Conservation (phyloP, 2,888 invertebrate genomes). For the Tholera decimalis region DNA sequence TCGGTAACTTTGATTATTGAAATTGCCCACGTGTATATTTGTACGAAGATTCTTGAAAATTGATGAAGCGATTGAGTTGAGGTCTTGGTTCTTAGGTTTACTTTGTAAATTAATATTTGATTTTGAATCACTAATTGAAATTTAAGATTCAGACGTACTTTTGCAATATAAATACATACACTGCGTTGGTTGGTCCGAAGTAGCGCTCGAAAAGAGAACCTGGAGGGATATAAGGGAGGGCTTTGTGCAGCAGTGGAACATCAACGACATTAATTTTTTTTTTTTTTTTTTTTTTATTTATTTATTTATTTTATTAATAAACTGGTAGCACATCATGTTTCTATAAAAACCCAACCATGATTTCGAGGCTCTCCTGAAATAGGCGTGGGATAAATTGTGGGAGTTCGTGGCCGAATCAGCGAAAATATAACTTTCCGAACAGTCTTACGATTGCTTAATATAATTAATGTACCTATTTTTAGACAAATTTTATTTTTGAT, state of each 20-base stretch:
- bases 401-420: not conserved
- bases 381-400: not conserved
- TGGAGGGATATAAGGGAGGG: too few species aligned
- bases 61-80: not conserved
- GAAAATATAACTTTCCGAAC: not conserved
- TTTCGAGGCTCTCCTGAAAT: not conserved
- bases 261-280: too few species aligned
- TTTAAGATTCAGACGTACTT: not conserved
- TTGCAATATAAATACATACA: not conserved
- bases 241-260: too few species aligned
- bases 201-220: too few species aligned
- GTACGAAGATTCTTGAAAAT: not conserved
- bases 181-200: too few species aligned
- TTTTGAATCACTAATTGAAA: constrained; percentile 1
- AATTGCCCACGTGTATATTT: constrained; percentile 2
- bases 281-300: too few species aligned
- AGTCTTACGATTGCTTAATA: not conserved
- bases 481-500: constrained; percentile 4
- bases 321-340: not conserved
- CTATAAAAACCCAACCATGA: not conserved
- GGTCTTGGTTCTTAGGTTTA: not conserved
- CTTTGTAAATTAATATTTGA: constrained; percentile 8
- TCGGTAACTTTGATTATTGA: constrained; percentile 1
- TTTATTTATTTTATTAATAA: too few species aligned
- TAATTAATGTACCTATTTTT: not conserved